These are phyloP conservation scores for Herminia tarsipennalis DNA, from an alignment of 2,888 invertebrate species.

Conservation along the genomic window DNA sequence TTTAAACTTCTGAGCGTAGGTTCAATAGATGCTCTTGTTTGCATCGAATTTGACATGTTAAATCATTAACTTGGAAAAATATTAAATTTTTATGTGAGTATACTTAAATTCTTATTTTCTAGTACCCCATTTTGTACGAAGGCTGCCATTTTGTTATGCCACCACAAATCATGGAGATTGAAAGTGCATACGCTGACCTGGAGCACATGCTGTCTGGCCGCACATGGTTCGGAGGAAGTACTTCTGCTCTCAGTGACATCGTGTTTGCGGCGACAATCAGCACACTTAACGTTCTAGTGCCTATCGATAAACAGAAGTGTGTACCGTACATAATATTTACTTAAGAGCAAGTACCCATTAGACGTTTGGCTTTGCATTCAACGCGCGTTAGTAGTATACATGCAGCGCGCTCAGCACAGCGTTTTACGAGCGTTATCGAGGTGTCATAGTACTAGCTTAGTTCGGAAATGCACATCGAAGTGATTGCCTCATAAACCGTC, in stretches of 20 bases:
- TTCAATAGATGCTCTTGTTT: too few species aligned
- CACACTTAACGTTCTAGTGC: conserved; percentile 63
- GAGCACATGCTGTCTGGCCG: conserved; percentile 56
- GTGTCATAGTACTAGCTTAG: too few species aligned
- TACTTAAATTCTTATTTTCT: conserved; percentile 20
- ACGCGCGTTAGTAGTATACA: too few species aligned
- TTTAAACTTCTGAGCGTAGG: too few species aligned
- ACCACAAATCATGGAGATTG: conserved; percentile 58
- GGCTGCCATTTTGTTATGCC: conserved; percentile 63
- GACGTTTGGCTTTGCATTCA: too few species aligned
- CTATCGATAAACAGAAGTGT: conserved; percentile 59
- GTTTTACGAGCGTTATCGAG: too few species aligned
- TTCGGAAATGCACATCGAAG: too few species aligned
- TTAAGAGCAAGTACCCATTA: neutral
- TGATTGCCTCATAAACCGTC: neutral
- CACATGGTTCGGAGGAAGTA: conserved; percentile 58
- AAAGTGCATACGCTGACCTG: conserved; percentile 58
- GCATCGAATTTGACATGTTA: too few species aligned
- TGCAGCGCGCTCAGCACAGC: too few species aligned
- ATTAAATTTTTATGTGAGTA: too few species aligned
- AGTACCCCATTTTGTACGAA: conserved; percentile 70
- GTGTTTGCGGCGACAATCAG: conserved; percentile 62
- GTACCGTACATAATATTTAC: conserved; percentile 5
- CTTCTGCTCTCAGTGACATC: conserved; percentile 62
- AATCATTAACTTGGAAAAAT: too few species aligned